Evolutionary conservation across 1,140 invertebrate species (phyloP), one percentile per base, ranked within the genome.

Genomic region (Patella vulgata): DNA sequence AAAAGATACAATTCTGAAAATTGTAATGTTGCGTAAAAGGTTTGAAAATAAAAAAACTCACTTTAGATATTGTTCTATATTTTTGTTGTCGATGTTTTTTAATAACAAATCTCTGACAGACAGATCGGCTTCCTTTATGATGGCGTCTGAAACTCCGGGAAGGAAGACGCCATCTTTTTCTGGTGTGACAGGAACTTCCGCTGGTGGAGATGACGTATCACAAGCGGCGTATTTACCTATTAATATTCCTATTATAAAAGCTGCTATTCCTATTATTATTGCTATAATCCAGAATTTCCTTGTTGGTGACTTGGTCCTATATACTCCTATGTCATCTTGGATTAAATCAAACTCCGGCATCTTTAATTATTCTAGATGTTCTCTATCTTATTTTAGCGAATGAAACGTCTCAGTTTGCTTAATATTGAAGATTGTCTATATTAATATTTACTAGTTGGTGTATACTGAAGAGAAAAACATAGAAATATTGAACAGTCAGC

Each of bases 1-100:
- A n/a, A n/a, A n/a, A n/a, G n/a, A n/a, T n/a, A n/a, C n/a, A n/a
- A n/a, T n/a, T n/a, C n/a, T n/a, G n/a, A n/a, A n/a, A n/a, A n/a
- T n/a, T n/a, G n/a, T n/a, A n/a, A n/a, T n/a, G n/a, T n/a, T n/a
- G n/a, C n/a, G n/a, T n/a, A n/a, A n/a, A n/a, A n/a, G n/a, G n/a
- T n/a, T n/a, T n/a, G 5, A 21, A 3, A 6, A 6, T 11, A 27
- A 33, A 17, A 39, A 40, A 43, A 43, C 60, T 72, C 63, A 77
- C 75, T 53, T 73, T 6, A 77, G 63, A 61, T 73, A 63, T 9
- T 59, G 8, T 48, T 65, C 47, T 17, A 77, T 75, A 42, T 73
- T 75, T 30, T 68, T 64, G 8, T 54, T 39, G 5, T 67, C 54
- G 23, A 70, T 63, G 12, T 28, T 54, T 19, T 63, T 31, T 3